A percentile compares a stretch with the other conserved stretches of the same genome.
These are phyloP conservation scores for Lepidotrigona ventralis DNA, from an alignment of 1,140 invertebrate genomes.

Conservation along the genomic window DNA sequence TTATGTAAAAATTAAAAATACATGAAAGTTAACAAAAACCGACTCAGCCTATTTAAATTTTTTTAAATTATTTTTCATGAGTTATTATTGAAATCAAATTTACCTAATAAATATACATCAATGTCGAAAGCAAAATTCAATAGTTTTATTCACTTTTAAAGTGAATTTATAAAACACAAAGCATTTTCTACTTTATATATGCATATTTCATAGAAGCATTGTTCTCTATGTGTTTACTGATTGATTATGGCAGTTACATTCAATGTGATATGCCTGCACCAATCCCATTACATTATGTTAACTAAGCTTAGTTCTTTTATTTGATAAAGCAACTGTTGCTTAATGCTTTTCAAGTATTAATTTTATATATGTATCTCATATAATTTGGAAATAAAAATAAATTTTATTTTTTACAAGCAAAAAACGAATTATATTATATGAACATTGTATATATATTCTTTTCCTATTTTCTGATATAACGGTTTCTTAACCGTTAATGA, in stretches of 20 bases:
- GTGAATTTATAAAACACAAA: neutral
- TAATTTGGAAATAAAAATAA: conserved; percentile 9
- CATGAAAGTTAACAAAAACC: neutral
- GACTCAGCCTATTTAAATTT: neutral
- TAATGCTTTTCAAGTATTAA: neutral
- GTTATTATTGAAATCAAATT: neutral
- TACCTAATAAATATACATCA: neutral
- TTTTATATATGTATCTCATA: conserved; percentile 1
- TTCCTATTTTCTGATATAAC: neutral
- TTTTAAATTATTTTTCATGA: neutral
- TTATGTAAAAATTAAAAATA: neutral
- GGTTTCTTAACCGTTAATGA: neutral
- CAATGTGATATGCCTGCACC: conserved; percentile 36
- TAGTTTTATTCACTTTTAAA: neutral
- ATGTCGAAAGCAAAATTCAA: conserved; percentile 13
- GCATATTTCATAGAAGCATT: neutral
- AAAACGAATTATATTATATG: neutral
- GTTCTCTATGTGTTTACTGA: conserved; percentile 2
- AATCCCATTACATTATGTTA: conserved; percentile 1
- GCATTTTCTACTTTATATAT: neutral
- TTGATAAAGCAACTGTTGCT: neutral
- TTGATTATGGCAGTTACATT: conserved; percentile 38
- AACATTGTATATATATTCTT: neutral
- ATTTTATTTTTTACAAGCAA: neutral
- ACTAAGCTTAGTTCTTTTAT: neutral